Conservation (phyloP, 2,888 invertebrate species). For the Drosophila kambysellisi region DNA sequence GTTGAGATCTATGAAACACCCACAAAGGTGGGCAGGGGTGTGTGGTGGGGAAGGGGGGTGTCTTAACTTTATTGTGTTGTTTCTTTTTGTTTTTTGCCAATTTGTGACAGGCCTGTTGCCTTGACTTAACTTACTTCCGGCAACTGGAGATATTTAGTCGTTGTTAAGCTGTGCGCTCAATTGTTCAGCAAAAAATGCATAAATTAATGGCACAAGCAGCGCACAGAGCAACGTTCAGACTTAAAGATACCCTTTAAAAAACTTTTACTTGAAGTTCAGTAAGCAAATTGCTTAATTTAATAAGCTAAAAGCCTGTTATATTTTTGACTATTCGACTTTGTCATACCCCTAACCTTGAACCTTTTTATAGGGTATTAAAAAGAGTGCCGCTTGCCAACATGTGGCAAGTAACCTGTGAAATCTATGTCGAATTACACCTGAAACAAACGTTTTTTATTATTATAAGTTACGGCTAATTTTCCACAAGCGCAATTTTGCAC, state of each 20-base stretch:
- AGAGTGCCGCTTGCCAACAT: slow-evolving; percentile 15
- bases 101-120: slow-evolving; percentile 43
- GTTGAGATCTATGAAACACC: slow-evolving; percentile 69
- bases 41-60: not conserved
- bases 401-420: slow-evolving; percentile 45
- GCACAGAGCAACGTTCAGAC: not conserved
- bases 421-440: slow-evolving; percentile 67
- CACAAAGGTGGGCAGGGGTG: slow-evolving; percentile 11
- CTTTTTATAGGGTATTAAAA: slow-evolving; percentile 25
- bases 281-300: not conserved
- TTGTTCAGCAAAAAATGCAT: slow-evolving; percentile 41
- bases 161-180: slow-evolving; percentile 54
- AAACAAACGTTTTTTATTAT: slow-evolving; percentile 74
- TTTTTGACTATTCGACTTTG: not conserved
- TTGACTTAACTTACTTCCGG: slow-evolving; percentile 57
- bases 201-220: slow-evolving; percentile 35
- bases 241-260: slow-evolving; percentile 10
- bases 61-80: slow-evolving; percentile 3
- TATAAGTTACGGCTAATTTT: slow-evolving; percentile 54
- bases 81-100: slow-evolving; percentile 4
- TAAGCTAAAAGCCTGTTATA: not conserved
- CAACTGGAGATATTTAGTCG: slow-evolving; percentile 36
- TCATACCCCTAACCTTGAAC: not conserved
- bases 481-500: slow-evolving; percentile 48
- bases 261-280: not conserved